These are phyloP conservation scores for Rafetus swinhoei DNA, from an alignment of 2,113 vertebrate genomes.

Conservation along the genomic window DNA sequence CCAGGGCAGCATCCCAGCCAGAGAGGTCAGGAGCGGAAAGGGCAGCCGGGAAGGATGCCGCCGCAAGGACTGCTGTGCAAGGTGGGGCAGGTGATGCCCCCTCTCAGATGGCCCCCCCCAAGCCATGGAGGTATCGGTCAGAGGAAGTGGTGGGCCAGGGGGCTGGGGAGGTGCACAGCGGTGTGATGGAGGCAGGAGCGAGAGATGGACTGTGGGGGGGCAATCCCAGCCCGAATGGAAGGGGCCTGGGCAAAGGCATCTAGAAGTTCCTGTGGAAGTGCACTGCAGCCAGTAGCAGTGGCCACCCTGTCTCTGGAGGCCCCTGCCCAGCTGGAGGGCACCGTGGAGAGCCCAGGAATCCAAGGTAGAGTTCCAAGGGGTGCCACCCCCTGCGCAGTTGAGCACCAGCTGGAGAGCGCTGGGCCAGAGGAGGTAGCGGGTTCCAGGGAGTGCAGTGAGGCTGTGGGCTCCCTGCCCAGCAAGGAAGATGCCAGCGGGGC, in stretches of 20 bases:
- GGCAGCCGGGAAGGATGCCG: too few species aligned
- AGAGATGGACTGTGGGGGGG: neutral
- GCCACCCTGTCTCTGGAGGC: neutral
- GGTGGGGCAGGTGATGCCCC: neutral
- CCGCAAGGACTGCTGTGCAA: rapidly evolving
- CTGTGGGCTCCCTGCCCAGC: neutral
- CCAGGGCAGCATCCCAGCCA: neutral
- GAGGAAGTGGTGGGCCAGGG: neutral
- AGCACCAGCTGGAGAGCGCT: slow-evolving; percentile 3
- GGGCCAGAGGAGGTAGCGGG: slow-evolving; percentile 47
- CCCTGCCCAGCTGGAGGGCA: neutral
- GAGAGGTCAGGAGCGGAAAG: neutral
- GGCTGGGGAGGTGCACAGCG: too few species aligned
- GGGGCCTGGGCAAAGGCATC: neutral
- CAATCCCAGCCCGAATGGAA: neutral
- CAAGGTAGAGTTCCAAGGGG: rapidly evolving
- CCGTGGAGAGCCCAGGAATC: neutral
- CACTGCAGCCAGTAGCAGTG: neutral
- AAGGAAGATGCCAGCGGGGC: neutral
- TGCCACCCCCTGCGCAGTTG: neutral
- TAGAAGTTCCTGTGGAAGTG: neutral
- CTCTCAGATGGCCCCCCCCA: neutral
- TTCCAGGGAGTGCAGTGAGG: neutral
- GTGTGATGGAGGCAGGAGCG: neutral
- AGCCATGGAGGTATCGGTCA: neutral